phyloP scores from a whole-genome alignment of 2,888 invertebrate genomes.

The Ophioninae sp. region DNA sequence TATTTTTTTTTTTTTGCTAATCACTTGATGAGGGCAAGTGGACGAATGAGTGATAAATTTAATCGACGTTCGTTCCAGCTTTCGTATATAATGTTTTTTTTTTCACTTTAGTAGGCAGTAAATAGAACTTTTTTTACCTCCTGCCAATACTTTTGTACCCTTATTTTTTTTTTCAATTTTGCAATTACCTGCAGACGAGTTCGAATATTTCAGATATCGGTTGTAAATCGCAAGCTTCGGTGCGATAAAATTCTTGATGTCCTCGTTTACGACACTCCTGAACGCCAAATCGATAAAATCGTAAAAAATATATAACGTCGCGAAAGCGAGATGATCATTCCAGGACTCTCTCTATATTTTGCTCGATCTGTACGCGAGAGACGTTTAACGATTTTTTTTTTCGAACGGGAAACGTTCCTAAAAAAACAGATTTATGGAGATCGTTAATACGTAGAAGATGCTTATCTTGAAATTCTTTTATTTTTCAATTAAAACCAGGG shows the following conservation, averaged over 20 bases:
- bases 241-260: constrained; percentile 28
- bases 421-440: not conserved
- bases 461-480: not conserved
- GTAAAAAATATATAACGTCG: constrained; percentile 7
- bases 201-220: constrained; percentile 3
- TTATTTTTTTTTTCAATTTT: not conserved
- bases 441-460: not conserved
- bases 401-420: not conserved
- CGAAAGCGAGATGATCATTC: constrained; percentile 9
- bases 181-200: constrained; percentile 1
- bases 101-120: not conserved
- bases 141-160: not conserved
- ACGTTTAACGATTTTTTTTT: not conserved
- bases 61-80: constrained; percentile 13
- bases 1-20: not conserved
- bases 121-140: constrained; percentile 1
- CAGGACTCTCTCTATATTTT: not conserved
- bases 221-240: constrained; percentile 16
- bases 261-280: constrained; percentile 21
- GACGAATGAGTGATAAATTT: constrained; percentile 15
- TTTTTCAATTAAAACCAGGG: not conserved
- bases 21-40: constrained; percentile 29
- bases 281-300: constrained; percentile 43
- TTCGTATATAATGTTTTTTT: not conserved
- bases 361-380: not conserved